Evolutionary conservation across 2,797 vertebrate genomes (phyloP).

Genomic region (Heterohyrax brucei): DNA sequence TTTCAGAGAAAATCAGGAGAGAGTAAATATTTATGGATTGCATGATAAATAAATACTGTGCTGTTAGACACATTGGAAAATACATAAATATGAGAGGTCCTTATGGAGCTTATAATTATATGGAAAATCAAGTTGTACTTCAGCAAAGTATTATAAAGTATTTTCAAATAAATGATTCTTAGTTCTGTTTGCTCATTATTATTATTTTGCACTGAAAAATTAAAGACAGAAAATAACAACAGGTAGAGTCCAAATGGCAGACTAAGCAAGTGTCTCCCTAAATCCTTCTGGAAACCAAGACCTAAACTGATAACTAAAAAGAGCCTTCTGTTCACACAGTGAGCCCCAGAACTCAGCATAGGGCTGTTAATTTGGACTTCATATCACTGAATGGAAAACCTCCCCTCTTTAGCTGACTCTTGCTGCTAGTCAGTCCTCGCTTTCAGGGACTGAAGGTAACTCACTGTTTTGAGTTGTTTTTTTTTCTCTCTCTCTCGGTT

Average conservation of each 20-base stretch:
- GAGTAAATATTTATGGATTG: not conserved
- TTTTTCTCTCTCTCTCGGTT: too few relatives aligned
- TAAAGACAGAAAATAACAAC: not conserved
- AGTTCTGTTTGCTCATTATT: not conserved
- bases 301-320: too few relatives aligned
- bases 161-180: not conserved
- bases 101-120: not conserved
- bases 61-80: not conserved
- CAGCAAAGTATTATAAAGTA: not conserved
- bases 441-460: too few relatives aligned
- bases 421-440: too few relatives aligned
- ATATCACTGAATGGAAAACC: too few relatives aligned
- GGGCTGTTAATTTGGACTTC: too few relatives aligned
- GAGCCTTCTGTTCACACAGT: too few relatives aligned
- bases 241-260: not conserved
- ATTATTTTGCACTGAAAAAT: conserved; percentile 32
- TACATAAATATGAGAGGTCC: not conserved
- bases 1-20: conserved; percentile 34
- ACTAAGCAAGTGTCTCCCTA: too few relatives aligned
- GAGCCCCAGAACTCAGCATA: too few relatives aligned
- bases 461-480: too few relatives aligned
- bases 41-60: not conserved
- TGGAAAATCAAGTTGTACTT: not conserved
- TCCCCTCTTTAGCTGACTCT: too few relatives aligned
- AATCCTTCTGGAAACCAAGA: too few relatives aligned